These are phyloP conservation scores for Mycteria americana DNA, from an alignment of 2,797 vertebrate genomes.

Conservation along the genomic window DNA sequence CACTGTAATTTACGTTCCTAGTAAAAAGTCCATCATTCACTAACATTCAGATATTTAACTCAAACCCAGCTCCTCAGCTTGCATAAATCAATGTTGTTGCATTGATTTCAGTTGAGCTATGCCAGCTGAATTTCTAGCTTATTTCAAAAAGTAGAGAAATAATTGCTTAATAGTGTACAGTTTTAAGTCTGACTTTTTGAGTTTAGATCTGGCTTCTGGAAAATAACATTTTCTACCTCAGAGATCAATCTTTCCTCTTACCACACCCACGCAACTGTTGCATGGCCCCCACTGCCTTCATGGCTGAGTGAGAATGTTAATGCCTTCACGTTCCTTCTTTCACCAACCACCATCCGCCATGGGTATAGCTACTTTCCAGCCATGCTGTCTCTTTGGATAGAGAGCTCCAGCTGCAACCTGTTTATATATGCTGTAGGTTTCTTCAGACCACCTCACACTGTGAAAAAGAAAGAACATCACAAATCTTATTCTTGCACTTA, in stretches of 20 bases:
- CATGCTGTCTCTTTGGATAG: neutral
- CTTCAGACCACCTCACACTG: neutral
- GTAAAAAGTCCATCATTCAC: neutral
- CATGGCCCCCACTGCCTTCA: neutral
- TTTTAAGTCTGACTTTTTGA: constrained; percentile 30
- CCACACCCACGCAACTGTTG: neutral
- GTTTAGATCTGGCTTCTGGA: constrained; percentile 9
- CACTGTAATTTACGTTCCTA: neutral
- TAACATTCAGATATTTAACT: neutral
- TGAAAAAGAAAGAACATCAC: neutral
- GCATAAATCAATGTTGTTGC: neutral
- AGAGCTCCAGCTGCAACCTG: neutral
- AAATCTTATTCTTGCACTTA: neutral
- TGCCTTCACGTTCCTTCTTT: neutral
- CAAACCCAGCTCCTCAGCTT: neutral
- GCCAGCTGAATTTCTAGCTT: neutral
- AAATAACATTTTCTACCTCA: constrained; percentile 33
- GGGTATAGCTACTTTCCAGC: neutral
- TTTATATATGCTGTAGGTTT: neutral
- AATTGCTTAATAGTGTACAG: neutral
- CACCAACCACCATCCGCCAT: neutral
- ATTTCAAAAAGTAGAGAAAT: constrained; percentile 6
- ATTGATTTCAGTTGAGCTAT: neutral
- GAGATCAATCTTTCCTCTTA: constrained; percentile 24
- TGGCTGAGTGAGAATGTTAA: neutral